Conservation (phyloP, 2,797 vertebrate species). For the Brachyalestes nurse region DNA sequence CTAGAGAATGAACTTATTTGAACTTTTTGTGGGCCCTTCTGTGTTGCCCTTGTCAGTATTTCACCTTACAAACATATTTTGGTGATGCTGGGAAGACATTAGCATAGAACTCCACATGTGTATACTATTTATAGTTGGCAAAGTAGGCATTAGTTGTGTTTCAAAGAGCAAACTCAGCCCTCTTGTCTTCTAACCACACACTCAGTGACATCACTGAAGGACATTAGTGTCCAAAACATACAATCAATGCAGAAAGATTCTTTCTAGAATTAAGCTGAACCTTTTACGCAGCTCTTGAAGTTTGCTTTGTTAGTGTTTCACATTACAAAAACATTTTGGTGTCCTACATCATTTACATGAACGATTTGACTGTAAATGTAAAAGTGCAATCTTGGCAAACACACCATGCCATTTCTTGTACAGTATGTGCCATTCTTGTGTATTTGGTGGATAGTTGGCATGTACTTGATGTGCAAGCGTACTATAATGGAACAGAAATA, state of each 20-base stretch:
- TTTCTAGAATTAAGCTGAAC: not conserved
- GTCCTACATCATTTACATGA: not conserved
- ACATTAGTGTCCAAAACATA: not conserved
- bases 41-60: not conserved
- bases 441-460: not conserved
- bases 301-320: not conserved
- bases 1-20: not conserved
- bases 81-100: not conserved
- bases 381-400: not conserved
- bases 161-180: not conserved
- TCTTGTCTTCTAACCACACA: not conserved
- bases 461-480: slow-evolving; percentile 20
- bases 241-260: not conserved
- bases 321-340: not conserved
- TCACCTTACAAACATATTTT: not conserved
- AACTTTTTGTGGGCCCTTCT: not conserved
- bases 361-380: not conserved
- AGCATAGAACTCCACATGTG: not conserved
- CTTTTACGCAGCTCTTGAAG: not conserved
- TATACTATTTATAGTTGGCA: not conserved
- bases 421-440: not conserved
- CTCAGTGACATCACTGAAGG: not conserved
- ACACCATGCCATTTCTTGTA: not conserved
- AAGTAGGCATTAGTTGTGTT: not conserved
- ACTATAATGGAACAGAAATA: slow-evolving; percentile 44